Conservation (phyloP, 2,888 invertebrate species). For the Bugula neritina region DNA sequence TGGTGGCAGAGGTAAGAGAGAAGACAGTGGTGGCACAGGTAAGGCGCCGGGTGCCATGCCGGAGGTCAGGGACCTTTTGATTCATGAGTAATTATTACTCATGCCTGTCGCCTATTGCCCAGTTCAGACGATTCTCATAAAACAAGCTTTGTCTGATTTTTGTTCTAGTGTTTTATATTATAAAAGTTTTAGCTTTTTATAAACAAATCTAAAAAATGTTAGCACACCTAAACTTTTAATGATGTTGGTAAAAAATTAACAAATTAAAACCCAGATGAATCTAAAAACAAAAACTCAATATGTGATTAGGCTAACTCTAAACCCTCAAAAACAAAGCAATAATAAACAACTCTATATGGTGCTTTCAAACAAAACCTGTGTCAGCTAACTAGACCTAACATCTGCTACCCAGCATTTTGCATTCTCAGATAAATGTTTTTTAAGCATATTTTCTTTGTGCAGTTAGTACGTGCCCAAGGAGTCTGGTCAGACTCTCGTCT, state of each 20-base stretch:
- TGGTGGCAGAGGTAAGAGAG: too few relatives aligned
- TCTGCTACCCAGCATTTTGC: too few relatives aligned
- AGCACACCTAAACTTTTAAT: too few relatives aligned
- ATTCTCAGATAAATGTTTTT: not conserved
- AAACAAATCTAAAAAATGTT: too few relatives aligned
- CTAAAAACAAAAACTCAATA: too few relatives aligned
- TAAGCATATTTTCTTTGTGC: not conserved
- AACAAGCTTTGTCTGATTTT: not conserved
- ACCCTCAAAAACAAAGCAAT: too few relatives aligned
- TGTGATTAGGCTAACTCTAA: too few relatives aligned
- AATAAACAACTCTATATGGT: too few relatives aligned
- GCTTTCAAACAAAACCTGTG: not conserved
- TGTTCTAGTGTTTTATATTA: too few relatives aligned
- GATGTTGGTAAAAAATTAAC: too few relatives aligned
- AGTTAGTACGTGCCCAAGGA: not conserved
- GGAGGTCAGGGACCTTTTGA: slow-evolving; percentile 27
- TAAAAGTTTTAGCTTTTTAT: too few relatives aligned
- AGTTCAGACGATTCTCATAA: not conserved
- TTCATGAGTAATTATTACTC: not conserved
- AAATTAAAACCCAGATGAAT: too few relatives aligned
- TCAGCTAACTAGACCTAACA: not conserved
- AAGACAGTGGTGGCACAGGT: not conserved
- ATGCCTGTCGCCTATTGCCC: not conserved
- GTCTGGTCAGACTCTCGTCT: not conserved
- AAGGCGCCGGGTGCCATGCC: slow-evolving; percentile 27